phyloP scores from a whole-genome alignment of 2,113 vertebrate genomes.

The Eudyptes chrysolophus region DNA sequence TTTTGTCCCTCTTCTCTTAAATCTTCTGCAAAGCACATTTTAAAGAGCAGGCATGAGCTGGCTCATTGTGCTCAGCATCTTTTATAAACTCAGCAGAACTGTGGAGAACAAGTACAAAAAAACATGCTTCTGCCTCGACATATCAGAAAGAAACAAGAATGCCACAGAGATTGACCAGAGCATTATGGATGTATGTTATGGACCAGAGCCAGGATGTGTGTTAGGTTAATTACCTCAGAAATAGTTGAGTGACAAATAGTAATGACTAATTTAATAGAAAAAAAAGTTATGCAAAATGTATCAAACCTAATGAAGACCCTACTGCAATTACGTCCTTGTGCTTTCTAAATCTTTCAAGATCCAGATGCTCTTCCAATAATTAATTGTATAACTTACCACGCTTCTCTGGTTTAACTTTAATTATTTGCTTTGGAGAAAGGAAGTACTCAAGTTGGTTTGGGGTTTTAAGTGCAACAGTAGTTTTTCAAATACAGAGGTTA shows the following conservation, averaged over 20 bases:
- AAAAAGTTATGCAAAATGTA: constrained; percentile 1
- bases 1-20: not conserved
- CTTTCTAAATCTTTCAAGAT: constrained; percentile 56
- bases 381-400: constrained; percentile 35
- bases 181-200: not conserved
- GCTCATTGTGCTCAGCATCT: not conserved
- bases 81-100: not conserved
- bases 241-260: constrained; percentile 11
- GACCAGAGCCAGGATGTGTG: not conserved
- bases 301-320: constrained; percentile 48
- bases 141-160: not conserved
- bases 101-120: not conserved
- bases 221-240: constrained; percentile 46
- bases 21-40: not conserved
- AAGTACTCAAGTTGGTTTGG: not conserved
- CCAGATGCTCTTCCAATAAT: constrained; percentile 58
- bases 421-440: constrained; percentile 33
- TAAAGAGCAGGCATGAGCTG: not conserved
- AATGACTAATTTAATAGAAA: constrained; percentile 13
- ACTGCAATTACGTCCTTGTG: constrained; percentile 36
- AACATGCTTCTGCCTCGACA: not conserved
- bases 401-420: constrained; percentile 48
- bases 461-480: not conserved
- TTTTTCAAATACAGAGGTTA: not conserved
- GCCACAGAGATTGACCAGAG: not conserved